These are phyloP conservation scores for Trisateles emortualis DNA, from an alignment of 2,888 invertebrate species.

Conservation along the genomic window DNA sequence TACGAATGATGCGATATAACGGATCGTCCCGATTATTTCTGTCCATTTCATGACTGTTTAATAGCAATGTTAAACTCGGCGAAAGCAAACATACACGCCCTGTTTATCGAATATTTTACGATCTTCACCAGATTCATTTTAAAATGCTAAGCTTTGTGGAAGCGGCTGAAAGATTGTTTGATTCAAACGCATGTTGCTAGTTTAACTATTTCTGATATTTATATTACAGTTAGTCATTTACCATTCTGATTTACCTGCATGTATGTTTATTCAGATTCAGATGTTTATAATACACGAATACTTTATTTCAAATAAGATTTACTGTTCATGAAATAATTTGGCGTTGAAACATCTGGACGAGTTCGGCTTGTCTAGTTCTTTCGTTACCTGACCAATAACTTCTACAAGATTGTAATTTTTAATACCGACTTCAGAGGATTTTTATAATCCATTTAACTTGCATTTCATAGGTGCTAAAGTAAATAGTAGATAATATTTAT, in stretches of 20 bases:
- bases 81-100: conserved; percentile 84
- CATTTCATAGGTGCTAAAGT: conserved; percentile 11
- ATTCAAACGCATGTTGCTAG: conserved; percentile 71
- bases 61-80: conserved; percentile 86
- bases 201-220: conserved; percentile 83
- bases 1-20: conserved; percentile 84
- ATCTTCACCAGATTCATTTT: conserved; percentile 82
- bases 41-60: conserved; percentile 86
- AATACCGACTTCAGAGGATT: conserved; percentile 47
- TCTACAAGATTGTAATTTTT: conserved; percentile 46
- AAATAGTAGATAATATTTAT: not conserved
- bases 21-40: conserved; percentile 86
- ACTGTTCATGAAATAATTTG: conserved; percentile 76
- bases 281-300: conserved; percentile 83
- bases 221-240: conserved; percentile 85
- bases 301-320: conserved; percentile 83
- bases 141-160: conserved; percentile 82
- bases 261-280: conserved; percentile 80
- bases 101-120: conserved; percentile 87
- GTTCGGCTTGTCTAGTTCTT: conserved; percentile 63
- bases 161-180: conserved; percentile 82
- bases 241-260: conserved; percentile 84
- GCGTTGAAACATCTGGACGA: conserved; percentile 73
- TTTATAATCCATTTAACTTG: conserved; percentile 18
- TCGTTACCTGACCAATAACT: conserved; percentile 54